Percentiles rank a stretch among this genome's conserved stretches.
These are phyloP conservation scores for Oscheius onirici DNA, from an alignment of 2,888 invertebrate genomes.

Conservation along the genomic window DNA sequence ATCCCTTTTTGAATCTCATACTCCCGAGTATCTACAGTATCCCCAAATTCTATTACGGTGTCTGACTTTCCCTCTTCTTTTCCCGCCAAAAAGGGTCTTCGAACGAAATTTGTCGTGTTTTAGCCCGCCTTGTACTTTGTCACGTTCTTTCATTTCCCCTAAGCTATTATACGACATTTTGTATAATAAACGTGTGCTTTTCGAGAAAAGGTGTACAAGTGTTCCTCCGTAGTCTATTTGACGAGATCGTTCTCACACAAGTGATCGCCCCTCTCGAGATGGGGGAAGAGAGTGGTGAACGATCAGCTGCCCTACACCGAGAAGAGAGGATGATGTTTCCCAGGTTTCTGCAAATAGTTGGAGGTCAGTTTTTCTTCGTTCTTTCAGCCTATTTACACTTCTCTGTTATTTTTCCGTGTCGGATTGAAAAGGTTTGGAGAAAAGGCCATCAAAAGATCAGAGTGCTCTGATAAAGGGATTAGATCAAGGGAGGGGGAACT, in stretches of 20 bases:
- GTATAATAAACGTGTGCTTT: too few species aligned
- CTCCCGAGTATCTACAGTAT: too few species aligned
- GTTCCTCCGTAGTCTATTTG: too few species aligned
- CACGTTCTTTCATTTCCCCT: constrained; percentile 22
- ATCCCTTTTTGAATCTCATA: constrained; percentile 9
- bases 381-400: too few species aligned
- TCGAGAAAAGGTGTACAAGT: too few species aligned
- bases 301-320: not conserved
- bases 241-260: constrained; percentile 14
- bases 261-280: not conserved
- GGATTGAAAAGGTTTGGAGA: not conserved
- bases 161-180: too few species aligned
- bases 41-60: constrained; percentile 9
- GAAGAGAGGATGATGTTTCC: not conserved
- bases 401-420: too few species aligned
- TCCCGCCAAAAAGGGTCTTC: too few species aligned
- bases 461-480: too few species aligned
- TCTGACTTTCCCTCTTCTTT: not conserved
- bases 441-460: too few species aligned
- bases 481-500: too few species aligned
- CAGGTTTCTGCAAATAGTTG: constrained; percentile 19
- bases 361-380: constrained; percentile 19
- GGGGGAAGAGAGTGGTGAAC: too few species aligned
- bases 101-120: not conserved
- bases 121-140: constrained; percentile 2